Percentiles rank a stretch among this genome's conserved stretches.
Conservation (phyloP, 2,797 vertebrate genomes). For the Schizothorax lantsangensis region DNA sequence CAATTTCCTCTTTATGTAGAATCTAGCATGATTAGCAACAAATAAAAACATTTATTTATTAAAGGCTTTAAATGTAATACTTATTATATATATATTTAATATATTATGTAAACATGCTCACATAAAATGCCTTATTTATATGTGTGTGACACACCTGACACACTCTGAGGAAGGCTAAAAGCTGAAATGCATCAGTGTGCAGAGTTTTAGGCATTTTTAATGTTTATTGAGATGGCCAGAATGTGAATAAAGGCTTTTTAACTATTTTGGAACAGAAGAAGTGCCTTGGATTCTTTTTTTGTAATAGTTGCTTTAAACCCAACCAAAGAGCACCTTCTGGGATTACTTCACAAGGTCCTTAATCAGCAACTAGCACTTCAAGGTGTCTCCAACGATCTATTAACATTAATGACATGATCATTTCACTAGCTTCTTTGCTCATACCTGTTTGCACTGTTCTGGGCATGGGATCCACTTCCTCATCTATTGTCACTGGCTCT, state of each 20-base stretch:
- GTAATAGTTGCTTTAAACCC: neutral
- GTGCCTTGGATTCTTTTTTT: too few relatives aligned
- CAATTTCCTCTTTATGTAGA: neutral
- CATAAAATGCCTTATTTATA: too few relatives aligned
- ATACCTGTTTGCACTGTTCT: slow-evolving; percentile 91
- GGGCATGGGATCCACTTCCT: slow-evolving; percentile 93
- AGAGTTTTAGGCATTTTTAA: too few relatives aligned
- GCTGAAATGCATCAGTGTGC: too few relatives aligned
- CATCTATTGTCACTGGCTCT: slow-evolving; percentile 91
- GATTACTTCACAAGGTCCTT: neutral
- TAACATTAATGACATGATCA: neutral
- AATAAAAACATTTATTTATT: neutral
- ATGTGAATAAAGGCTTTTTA: too few relatives aligned
- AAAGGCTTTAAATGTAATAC: neutral
- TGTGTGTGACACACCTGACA: neutral
- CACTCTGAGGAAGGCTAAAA: too few relatives aligned
- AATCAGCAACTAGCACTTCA: neutral
- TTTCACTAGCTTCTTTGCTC: slow-evolving; percentile 7
- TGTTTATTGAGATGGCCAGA: neutral
- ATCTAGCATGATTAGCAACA: neutral
- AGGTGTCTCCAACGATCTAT: neutral
- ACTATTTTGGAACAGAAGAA: too few relatives aligned
- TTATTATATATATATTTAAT: neutral
- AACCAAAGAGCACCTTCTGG: neutral
- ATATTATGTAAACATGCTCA: neutral